phyloP scores from a whole-genome alignment of 2,113 vertebrate genomes.

The Pteropus alecto region DNA sequence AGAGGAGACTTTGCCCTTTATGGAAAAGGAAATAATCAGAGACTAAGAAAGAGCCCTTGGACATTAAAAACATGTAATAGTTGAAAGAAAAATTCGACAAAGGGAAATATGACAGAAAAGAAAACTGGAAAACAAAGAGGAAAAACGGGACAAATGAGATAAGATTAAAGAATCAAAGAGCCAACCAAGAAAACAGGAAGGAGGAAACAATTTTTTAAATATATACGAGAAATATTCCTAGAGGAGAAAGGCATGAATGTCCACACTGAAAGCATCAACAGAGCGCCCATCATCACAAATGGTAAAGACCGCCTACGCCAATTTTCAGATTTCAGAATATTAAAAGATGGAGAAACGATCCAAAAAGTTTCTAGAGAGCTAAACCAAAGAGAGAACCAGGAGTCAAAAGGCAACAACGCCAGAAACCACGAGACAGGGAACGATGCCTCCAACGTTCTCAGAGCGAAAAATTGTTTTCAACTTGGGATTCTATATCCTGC shows the following conservation, averaged over 20 bases:
- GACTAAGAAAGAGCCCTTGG: background rate
- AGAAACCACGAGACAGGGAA: background rate
- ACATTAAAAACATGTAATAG: background rate
- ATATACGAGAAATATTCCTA: background rate
- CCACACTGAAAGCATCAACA: background rate
- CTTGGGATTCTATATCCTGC: background rate
- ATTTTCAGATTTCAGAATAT: constrained; percentile 3
- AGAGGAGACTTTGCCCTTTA: background rate
- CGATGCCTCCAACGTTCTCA: background rate
- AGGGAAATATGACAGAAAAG: background rate
- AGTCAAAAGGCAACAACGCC: background rate
- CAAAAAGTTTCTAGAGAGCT: background rate
- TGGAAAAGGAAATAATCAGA: background rate
- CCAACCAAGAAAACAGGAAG: background rate
- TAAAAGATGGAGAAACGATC: background rate
- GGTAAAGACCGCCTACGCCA: background rate
- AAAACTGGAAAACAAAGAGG: background rate
- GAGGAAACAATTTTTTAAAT: background rate
- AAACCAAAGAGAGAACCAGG: background rate
- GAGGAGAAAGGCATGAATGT: background rate
- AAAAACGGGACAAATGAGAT: background rate
- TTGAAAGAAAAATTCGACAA: background rate
- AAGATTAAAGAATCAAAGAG: background rate
- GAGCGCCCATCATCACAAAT: background rate
- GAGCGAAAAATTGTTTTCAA: background rate